These are phyloP conservation scores for Odontothrips loti DNA, from an alignment of 2,888 invertebrate species.

Conservation along the genomic window DNA sequence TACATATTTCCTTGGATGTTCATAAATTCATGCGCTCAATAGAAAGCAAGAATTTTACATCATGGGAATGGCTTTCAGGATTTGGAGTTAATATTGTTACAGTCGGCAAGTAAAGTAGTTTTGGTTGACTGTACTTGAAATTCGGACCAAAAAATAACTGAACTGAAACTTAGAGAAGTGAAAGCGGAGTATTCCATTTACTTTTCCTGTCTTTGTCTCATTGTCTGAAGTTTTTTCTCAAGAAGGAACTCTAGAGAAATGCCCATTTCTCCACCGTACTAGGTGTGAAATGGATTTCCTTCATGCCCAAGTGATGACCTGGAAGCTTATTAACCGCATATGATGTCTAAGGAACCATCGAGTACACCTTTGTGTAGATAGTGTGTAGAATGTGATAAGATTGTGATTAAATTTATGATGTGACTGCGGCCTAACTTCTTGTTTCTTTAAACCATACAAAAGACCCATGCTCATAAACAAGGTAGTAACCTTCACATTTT, in stretches of 20 bases:
- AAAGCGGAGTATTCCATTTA: too few relatives aligned
- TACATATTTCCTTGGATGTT: neutral
- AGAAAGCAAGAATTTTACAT: neutral
- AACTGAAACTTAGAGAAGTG: neutral
- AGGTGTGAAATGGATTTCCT: neutral
- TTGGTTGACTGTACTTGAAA: neutral
- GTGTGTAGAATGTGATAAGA: neutral
- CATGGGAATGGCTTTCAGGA: neutral
- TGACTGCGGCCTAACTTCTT: neutral
- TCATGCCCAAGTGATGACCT: neutral
- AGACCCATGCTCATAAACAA: neutral
- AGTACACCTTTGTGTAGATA: constrained; percentile 1
- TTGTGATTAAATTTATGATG: constrained; percentile 16
- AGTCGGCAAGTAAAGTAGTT: neutral
- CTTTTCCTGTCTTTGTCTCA: neutral
- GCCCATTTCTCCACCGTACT: neutral
- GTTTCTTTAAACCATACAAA: neutral
- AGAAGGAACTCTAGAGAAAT: neutral
- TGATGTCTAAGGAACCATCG: neutral
- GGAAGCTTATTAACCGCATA: neutral
- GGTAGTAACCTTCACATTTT: too few relatives aligned
- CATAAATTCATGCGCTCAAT: neutral
- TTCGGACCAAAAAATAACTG: neutral
- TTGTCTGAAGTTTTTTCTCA: neutral
- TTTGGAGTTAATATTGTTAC: neutral